Percentiles rank a stretch among this genome's conserved stretches.
phyloP scores from a whole-genome alignment of 2,797 vertebrate species.

The Danio albolineatus region DNA sequence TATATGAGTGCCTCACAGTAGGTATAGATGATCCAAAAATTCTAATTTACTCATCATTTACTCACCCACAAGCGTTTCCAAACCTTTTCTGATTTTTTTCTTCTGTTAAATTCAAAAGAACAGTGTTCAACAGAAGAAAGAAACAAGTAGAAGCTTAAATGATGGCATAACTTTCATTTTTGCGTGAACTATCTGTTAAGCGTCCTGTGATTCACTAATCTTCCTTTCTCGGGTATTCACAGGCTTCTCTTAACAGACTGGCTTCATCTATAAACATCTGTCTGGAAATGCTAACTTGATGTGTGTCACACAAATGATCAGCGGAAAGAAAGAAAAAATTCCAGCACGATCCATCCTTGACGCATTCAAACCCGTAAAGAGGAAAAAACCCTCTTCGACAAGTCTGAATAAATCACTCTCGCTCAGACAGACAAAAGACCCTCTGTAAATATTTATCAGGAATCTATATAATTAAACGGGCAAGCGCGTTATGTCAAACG shows the following conservation, averaged over 20 bases:
- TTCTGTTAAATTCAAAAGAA: too few species aligned
- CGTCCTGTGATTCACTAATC: too few species aligned
- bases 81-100: too few species aligned
- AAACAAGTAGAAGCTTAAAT: too few species aligned
- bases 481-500: slow-evolving; percentile 76
- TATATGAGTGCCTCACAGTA: too few species aligned
- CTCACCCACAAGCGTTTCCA: too few species aligned
- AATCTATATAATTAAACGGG: slow-evolving; percentile 80
- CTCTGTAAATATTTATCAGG: slow-evolving; percentile 83
- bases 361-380: background rate
- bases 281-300: slow-evolving; percentile 17
- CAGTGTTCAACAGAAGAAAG: too few species aligned
- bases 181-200: too few species aligned
- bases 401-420: slow-evolving; percentile 15
- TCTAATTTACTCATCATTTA: too few species aligned
- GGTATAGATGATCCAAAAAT: too few species aligned
- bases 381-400: background rate
- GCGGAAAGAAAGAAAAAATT: background rate
- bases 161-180: too few species aligned
- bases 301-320: slow-evolving; percentile 12
- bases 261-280: background rate
- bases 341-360: slow-evolving; percentile 15
- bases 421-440: slow-evolving; percentile 64
- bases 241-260: background rate
- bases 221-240: background rate